Base-by-base conservation (phyloP, 2,888 invertebrate species). In the Calameuta filiformis region DNA sequence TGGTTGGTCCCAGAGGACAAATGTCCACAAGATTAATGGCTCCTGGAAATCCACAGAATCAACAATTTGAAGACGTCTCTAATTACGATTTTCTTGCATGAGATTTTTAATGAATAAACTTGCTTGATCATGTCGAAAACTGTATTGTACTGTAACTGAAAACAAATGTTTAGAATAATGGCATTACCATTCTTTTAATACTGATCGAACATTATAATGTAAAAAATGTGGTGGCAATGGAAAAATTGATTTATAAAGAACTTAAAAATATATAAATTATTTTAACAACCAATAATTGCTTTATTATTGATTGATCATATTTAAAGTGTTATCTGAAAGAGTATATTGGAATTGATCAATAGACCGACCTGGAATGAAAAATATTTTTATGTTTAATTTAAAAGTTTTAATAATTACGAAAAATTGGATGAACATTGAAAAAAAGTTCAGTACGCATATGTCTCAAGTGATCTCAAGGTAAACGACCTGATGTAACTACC, bases 21-120 rank as follows among this genome's bases (percentile, higher is more conserved):
- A 92, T 92, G 86, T 91, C 92, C 71, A 85, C 89, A 12, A 86
- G 92, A 77, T 92, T 93, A 80, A 91, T 91, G 81, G 89, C 89
- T 71, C 91, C 91, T 77, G 86, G 90, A 30, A 90, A 90, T 82
- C 91, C 91, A 68, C 92, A 92, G 78, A 92, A 92, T 80, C 92
- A 92, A 82, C 93, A 92, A 79, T 93, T 93, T 83, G 93, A 93
- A 73, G 93, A 93, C 81, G 92, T 92, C 31, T 88, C 92, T 2
- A 92, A 91, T 83, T 92, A 93, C 77, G 93, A 93, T 85, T 92
- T 93, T 80, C 90, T 93, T 23, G 89, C 56, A 56, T 56, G 23
- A 56, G 6, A 56, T 56, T 56, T 56, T 23, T 56, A 56, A 9
- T 23, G 23, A 56, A 23, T 56, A 56, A 9, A 56, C 9, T 2